Evolutionary conservation across 2,888 invertebrate species (phyloP).

Genomic region (Drosophila greeni): DNA sequence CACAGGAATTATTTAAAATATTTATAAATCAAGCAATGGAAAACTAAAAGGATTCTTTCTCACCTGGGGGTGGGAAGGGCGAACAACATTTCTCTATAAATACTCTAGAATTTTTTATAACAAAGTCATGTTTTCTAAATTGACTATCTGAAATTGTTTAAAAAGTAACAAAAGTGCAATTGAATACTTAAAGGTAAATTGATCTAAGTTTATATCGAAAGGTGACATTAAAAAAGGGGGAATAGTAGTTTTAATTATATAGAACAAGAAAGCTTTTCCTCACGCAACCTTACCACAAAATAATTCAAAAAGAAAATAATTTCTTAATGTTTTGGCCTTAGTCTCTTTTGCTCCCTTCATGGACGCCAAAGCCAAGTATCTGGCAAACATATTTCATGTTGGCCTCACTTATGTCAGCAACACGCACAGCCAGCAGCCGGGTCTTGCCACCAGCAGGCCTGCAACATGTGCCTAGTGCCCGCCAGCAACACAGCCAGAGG

Average conservation of each 20-base stretch:
- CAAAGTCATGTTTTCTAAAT: too few species aligned
- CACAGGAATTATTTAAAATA: background rate
- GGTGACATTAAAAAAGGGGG: too few species aligned
- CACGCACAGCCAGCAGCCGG: constrained; percentile 1
- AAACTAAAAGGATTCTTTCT: background rate
- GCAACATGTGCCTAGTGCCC: constrained; percentile 18
- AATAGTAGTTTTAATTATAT: too few species aligned
- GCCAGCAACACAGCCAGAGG: constrained; percentile 6
- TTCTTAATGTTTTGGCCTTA: too few species aligned
- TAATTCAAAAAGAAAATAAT: background rate
- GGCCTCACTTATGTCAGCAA: constrained; percentile 15
- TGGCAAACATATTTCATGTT: background rate
- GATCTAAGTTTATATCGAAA: too few species aligned
- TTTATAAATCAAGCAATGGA: background rate
- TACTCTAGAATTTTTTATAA: background rate
- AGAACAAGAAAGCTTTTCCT: too few species aligned
- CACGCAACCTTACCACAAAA: background rate
- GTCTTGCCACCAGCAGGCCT: background rate
- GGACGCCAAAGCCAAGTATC: too few species aligned
- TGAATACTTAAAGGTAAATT: too few species aligned
- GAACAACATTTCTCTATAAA: background rate
- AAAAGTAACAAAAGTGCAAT: too few species aligned
- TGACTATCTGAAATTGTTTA: too few species aligned
- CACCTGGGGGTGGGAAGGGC: background rate
- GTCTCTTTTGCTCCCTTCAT: too few species aligned